phyloP scores from a whole-genome alignment of 1,140 invertebrate genomes.

The Diplogasteroides magnus region DNA sequence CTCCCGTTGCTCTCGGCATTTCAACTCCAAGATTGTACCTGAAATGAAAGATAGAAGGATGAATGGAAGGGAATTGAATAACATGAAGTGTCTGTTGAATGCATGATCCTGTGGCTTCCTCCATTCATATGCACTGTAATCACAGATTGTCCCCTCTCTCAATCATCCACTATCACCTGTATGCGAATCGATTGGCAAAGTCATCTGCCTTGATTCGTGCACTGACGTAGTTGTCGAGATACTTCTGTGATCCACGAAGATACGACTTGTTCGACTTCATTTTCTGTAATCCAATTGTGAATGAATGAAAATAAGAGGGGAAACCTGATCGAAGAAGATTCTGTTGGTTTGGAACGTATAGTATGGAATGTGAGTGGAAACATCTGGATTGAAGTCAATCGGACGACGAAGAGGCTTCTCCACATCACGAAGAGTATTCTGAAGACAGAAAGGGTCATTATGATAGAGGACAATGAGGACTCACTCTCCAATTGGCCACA shows the following conservation, averaged over 20 bases:
- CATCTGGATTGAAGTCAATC: constrained; percentile 22
- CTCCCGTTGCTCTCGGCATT: constrained; percentile 42
- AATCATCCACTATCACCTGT: constrained; percentile 20
- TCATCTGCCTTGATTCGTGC: constrained; percentile 46
- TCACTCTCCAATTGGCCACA: background rate
- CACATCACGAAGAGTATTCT: constrained; percentile 29
- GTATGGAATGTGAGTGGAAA: constrained; percentile 46
- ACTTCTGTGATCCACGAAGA: constrained; percentile 48
- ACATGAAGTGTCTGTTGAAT: constrained; percentile 51
- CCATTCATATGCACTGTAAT: constrained; percentile 48
- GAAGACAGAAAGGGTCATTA: no score
- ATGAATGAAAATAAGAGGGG: constrained; percentile 2
- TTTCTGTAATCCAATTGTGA: constrained; percentile 38
- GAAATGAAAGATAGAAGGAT: no score
- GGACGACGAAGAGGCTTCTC: constrained; percentile 20
- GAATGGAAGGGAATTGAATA: no score
- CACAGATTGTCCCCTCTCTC: background rate
- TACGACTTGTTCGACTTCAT: constrained; percentile 45
- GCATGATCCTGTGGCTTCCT: constrained; percentile 52
- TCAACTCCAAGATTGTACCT: constrained; percentile 40
- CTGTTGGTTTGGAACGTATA: constrained; percentile 53
- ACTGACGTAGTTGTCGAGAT: constrained; percentile 49
- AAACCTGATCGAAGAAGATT: constrained; percentile 52
- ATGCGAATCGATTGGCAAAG: constrained; percentile 49
- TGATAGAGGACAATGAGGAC: no score